Base-by-base conservation (phyloP, 2,888 invertebrate species). In the Calephelis perditalis region DNA sequence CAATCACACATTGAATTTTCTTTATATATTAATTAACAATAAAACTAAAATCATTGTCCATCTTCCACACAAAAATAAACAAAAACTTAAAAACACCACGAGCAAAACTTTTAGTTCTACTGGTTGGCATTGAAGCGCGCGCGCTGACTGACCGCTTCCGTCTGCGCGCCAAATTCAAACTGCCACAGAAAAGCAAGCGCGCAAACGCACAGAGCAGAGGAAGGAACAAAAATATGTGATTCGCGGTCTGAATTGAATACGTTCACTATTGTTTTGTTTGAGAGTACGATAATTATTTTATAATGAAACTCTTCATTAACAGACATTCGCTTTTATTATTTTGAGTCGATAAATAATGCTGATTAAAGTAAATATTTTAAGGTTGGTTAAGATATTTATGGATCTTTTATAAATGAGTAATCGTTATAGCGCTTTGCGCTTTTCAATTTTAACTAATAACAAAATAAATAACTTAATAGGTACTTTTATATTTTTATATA, bases 131-230 rank as follows among this genome's bases (percentile, higher is more conserved):
- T 71, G 76, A 74, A 75, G 79, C 76, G 80, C 79, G 77, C 74
- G 76, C 74, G 76, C 56, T 77, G 73, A 75, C 79, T 74, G 78
- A 70, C 74, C 70, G 70, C 71, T 69, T 65, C 68, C 63, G 69
- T 68, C 66, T 68, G 75, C 82, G 85, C 88, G 88, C 87, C 82
- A 88, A 88, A 78, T 88, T 86, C 81, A 79, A 88, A 88, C 83
- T 82, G 81, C 54, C 63, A 66, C 67, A 66, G 65, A 64, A 61
- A 62, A 59, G 62, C 63, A 47, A 65, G 64, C 62, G 68, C 68
- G 67, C 26, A 52, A 52, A 52, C 52, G 52, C 52, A 52, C 26
- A 52, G 52, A 26, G 35, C 52, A 26, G 26, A 52, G 52, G 26
- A 26, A 52, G 52, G 26, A 26, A 52, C 63, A 65, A 64, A 68